phyloP scores from a whole-genome alignment of 2,888 invertebrate species.

The Stenodema calcarata region DNA sequence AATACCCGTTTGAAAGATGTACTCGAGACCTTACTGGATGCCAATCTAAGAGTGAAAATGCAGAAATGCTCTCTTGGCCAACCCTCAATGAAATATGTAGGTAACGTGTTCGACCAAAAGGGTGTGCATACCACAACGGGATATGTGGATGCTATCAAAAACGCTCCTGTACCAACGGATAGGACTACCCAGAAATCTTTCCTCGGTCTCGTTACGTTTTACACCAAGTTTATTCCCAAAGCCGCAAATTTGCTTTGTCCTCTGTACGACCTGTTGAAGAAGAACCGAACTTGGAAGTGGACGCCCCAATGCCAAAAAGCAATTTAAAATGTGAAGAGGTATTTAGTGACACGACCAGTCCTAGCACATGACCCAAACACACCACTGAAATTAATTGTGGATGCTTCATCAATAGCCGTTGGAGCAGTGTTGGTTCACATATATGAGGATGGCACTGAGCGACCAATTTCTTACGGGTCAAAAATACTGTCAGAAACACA shows the following conservation, averaged over 20 bases:
- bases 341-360: conserved; percentile 8
- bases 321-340: conserved; percentile 26
- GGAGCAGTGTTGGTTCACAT: conserved; percentile 27
- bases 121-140: conserved; percentile 43
- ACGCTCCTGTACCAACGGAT: conserved; percentile 55
- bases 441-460: background rate
- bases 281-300: conserved; percentile 29
- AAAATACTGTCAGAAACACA: background rate
- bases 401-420: conserved; percentile 27
- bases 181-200: conserved; percentile 56
- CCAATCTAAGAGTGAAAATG: conserved; percentile 35
- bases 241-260: conserved; percentile 34
- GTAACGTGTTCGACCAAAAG: conserved; percentile 33
- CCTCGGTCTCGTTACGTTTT: conserved; percentile 59
- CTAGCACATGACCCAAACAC: conserved; percentile 32
- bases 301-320: background rate
- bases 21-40: background rate
- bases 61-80: conserved; percentile 43
- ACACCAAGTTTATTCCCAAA: conserved; percentile 58
- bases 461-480: no score
- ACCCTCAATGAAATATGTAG: conserved; percentile 42
- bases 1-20: conserved; percentile 1
- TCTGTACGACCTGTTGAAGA: conserved; percentile 33
- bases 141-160: conserved; percentile 55
- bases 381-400: conserved; percentile 20